Conservation (phyloP, 2,797 vertebrate species). For the Sarcophilus harrisii region DNA sequence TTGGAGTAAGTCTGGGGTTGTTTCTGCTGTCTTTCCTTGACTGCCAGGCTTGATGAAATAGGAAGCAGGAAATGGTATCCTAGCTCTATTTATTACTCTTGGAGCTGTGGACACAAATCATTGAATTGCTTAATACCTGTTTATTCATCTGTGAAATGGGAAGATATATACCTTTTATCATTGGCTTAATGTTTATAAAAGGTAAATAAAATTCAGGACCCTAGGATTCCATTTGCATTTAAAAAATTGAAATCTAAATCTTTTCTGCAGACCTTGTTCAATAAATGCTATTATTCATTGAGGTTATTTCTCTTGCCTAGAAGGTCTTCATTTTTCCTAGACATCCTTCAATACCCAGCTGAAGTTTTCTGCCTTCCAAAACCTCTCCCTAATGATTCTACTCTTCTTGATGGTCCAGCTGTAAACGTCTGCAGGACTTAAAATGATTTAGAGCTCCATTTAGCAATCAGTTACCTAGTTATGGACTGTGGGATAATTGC, state of each 20-base stretch:
- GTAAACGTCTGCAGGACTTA: background rate
- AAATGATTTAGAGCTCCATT: background rate
- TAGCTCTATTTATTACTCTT: background rate
- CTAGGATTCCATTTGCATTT: background rate
- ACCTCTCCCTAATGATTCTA: background rate
- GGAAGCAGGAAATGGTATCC: background rate
- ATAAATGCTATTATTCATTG: background rate
- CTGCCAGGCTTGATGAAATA: background rate
- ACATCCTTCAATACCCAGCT: background rate
- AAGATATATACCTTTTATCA: background rate
- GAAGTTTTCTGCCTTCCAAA: background rate
- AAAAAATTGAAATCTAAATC: background rate
- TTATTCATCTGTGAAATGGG: background rate
- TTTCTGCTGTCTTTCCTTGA: background rate
- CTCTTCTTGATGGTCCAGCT: background rate
- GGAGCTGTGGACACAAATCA: background rate
- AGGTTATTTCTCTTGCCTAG: background rate
- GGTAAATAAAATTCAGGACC: background rate
- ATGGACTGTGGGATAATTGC: background rate
- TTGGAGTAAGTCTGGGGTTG: background rate
- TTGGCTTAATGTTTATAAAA: background rate
- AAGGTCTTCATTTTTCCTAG: background rate
- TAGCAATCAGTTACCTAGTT: background rate
- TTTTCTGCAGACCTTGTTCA: background rate
- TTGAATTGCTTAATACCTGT: background rate